Evolutionary conservation across 2,888 invertebrate genomes (phyloP).

Genomic region (Galerucella pusilla): DNA sequence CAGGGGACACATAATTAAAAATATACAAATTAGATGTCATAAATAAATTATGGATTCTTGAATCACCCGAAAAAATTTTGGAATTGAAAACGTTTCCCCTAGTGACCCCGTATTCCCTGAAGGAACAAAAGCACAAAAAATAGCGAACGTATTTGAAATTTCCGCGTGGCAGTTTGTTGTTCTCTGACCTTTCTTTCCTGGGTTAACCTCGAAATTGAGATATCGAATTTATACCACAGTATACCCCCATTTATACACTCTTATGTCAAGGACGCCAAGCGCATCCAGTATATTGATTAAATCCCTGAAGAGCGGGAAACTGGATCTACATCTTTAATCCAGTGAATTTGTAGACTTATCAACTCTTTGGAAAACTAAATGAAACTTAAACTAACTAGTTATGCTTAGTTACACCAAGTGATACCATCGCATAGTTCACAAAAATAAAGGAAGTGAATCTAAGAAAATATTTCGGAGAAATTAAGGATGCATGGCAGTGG

Average conservation of each 20-base stretch:
- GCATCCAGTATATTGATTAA: slow-evolving; percentile 37
- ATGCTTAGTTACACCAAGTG: too few species aligned
- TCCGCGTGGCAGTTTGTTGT: slow-evolving; percentile 8
- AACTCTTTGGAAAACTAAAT: too few species aligned
- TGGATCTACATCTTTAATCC: slow-evolving; percentile 10
- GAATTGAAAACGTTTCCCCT: not conserved
- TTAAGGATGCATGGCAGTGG: too few species aligned
- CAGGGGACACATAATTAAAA: slow-evolving; percentile 11
- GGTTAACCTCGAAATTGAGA: slow-evolving; percentile 30
- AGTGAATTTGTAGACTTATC: not conserved
- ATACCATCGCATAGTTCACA: too few species aligned
- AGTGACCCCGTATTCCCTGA: not conserved
- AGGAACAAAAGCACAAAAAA: not conserved
- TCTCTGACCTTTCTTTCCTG: slow-evolving; percentile 29
- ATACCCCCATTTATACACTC: too few species aligned
- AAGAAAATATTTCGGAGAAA: too few species aligned
- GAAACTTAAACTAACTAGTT: too few species aligned
- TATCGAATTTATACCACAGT: slow-evolving; percentile 36
- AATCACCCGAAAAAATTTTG: not conserved
- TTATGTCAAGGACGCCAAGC: slow-evolving; percentile 38
- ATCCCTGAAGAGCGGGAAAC: slow-evolving; percentile 28
- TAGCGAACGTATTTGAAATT: not conserved
- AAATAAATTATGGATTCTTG: too few species aligned
- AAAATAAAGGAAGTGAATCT: too few species aligned
- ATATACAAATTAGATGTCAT: not conserved